Evolutionary conservation across 2,113 vertebrate species (phyloP).

Genomic region (Tyto alba): DNA sequence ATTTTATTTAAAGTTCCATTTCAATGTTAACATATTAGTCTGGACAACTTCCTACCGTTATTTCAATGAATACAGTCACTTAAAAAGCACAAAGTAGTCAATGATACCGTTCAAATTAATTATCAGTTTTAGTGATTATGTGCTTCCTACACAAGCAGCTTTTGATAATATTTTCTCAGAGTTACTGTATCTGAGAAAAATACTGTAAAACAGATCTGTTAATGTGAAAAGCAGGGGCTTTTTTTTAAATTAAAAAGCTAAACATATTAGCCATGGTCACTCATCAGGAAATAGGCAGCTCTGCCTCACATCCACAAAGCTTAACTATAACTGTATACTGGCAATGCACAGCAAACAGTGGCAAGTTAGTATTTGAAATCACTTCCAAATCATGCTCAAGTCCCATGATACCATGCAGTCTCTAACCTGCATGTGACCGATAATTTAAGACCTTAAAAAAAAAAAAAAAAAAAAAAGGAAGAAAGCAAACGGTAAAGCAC

Average conservation of each 20-base stretch:
- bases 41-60: neutral
- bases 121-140: rapidly evolving
- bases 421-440: neutral
- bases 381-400: neutral
- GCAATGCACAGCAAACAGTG: rapidly evolving
- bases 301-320: neutral
- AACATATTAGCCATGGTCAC: neutral
- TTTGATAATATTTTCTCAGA: neutral
- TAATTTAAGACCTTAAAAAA: neutral
- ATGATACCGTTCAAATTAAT: rapidly evolving
- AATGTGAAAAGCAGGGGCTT: neutral
- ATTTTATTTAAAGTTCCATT: neutral
- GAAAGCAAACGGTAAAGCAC: rapidly evolving
- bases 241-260: neutral
- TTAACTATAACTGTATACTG: rapidly evolving
- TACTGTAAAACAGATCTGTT: neutral
- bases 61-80: neutral
- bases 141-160: neutral
- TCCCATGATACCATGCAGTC: neutral
- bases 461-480: rapidly evolving
- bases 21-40: neutral
- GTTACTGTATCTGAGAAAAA: neutral
- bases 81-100: neutral
- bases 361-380: rapidly evolving
- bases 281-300: neutral